Evolutionary conservation across 2,888 invertebrate genomes (phyloP), one percentile per base, ranked within the genome.

Genomic region (Tinea pellionella): DNA sequence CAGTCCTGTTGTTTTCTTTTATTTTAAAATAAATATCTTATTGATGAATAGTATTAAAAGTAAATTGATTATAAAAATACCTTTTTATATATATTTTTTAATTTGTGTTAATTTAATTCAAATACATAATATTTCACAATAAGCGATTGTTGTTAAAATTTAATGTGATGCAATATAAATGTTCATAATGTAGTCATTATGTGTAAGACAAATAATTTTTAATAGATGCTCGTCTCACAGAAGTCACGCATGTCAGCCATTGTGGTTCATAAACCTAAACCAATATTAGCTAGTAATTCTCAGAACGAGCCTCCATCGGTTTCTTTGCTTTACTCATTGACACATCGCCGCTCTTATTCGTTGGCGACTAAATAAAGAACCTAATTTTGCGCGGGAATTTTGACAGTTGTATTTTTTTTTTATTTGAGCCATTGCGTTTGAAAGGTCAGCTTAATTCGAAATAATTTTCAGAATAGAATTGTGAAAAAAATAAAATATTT

Each of bases 171-270:
- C 13, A 3, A 12, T 41, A 16, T 15, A 16, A 15, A 9, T 47
- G n/a, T 47, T 15, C 47, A 47, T 47, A n/a, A 47, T 47, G 47
- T 4, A 16, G 13, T 53, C 24, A 24, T 53, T 53, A 53, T 53
- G 19, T 53, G 53, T 12, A 19, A 53, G 24, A 18, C 53, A 53
- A 53, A 53, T 24, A 53, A 11, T 53, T 18, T 47, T 53, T 53
- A 53, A 53, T 53, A 24, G 53, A 53, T 24, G 1, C 24, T 53
- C 24, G 53, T 24, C 53, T 53, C 19, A 53, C 53, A 53, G 53
- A 53, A 53, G 53, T 53, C 53, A 53, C 53, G 53, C 24, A 24
- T 53, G 53, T 24, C 53, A 24, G 19, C 24, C 24, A 53, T 53
- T 53, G 24, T 51, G 18, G 42, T 4, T 18, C 18, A 19, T 53